Evolutionary conservation across 1,140 invertebrate species (phyloP).

Genomic region (Chionoecetes opilio): DNA sequence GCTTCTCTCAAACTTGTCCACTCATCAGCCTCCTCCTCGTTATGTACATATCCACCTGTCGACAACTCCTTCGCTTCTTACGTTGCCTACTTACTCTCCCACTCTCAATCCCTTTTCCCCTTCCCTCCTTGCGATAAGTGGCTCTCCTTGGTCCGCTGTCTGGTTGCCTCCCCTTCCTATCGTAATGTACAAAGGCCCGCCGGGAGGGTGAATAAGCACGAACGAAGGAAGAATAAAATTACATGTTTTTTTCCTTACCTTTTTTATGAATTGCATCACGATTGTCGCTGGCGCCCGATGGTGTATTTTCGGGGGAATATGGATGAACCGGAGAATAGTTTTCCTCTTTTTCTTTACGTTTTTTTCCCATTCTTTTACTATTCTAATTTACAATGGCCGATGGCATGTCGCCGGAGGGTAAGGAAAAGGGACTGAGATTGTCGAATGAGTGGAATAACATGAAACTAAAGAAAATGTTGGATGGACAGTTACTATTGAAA

Average conservation of each 20-base stretch:
- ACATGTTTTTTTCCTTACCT: neutral
- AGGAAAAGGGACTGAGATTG: neutral
- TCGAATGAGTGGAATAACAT: neutral
- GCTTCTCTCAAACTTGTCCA: neutral
- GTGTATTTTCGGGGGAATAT: neutral
- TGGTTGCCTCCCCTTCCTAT: neutral
- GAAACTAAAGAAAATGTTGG: neutral
- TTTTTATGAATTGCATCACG: constrained; percentile 5
- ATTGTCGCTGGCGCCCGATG: neutral
- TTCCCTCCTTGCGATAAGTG: neutral
- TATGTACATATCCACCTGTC: neutral
- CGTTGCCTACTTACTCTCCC: neutral
- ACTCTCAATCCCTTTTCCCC: neutral
- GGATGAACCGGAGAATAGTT: neutral
- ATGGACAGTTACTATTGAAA: neutral
- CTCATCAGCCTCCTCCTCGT: constrained; percentile 10
- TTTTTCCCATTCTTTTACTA: neutral
- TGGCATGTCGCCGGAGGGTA: neutral
- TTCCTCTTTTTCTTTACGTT: neutral
- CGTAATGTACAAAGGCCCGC: neutral
- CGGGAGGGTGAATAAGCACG: constrained; percentile 4
- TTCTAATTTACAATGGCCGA: neutral
- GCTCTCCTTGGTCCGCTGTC: neutral
- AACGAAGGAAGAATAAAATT: neutral
- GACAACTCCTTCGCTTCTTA: neutral